These are phyloP conservation scores for Cerastoderma edule DNA, from an alignment of 2,888 invertebrate species.

Conservation along the genomic window DNA sequence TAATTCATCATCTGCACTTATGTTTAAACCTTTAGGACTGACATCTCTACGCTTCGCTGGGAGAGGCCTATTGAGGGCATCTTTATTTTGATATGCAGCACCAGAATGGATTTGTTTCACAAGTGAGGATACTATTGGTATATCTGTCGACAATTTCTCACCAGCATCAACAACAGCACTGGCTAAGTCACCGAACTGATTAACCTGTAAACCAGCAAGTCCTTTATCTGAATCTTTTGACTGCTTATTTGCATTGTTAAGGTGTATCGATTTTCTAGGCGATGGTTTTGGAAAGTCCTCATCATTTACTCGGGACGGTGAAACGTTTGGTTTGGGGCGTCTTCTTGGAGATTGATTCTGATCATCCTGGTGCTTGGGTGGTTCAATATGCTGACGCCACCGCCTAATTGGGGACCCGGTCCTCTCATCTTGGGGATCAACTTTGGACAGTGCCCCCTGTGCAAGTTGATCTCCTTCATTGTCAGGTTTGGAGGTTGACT, in stretches of 20 bases:
- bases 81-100: not conserved
- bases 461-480: conserved; percentile 10
- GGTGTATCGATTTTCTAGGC: conserved; percentile 45
- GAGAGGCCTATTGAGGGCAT: not conserved
- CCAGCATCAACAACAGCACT: conserved; percentile 26
- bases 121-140: conserved; percentile 36
- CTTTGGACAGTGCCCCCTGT: conserved; percentile 19
- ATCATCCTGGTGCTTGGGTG: conserved; percentile 13
- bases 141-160: conserved; percentile 4
- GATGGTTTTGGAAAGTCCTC: conserved; percentile 35
- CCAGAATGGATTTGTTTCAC: conserved; percentile 23
- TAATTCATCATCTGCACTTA: not conserved
- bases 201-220: conserved; percentile 21
- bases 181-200: conserved; percentile 42
- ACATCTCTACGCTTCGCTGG: conserved; percentile 15
- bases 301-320: conserved; percentile 29
- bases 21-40: conserved; percentile 12
- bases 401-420: not conserved
- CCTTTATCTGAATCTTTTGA: conserved; percentile 21
- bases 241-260: conserved; percentile 13
- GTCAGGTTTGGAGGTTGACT: conserved; percentile 12
- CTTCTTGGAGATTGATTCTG: conserved; percentile 32
- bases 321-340: conserved; percentile 32
- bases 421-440: conserved; percentile 20
- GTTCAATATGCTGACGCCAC: conserved; percentile 40